A percentile compares a stretch with the other conserved stretches of the same genome.
Evolutionary conservation across 92 coral and sea anemone species (phyloP).

Genomic region (Anthopleura xanthogrammica): DNA sequence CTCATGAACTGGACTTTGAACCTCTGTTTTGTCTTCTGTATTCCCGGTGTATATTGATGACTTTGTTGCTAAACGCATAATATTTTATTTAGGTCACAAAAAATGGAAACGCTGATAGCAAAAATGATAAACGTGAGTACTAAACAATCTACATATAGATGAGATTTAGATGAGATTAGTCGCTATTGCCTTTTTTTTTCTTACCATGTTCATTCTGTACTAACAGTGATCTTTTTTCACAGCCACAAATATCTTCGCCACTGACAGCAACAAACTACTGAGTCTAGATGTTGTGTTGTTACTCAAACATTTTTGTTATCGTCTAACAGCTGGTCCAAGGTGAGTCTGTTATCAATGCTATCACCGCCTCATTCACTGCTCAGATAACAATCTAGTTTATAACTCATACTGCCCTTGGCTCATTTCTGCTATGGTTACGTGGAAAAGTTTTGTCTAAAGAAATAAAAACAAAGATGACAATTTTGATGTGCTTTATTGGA

Average conservation of each 20-base stretch:
- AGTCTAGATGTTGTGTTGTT: constrained; percentile 93
- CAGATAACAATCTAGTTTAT: no score
- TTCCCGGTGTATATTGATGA: neutral
- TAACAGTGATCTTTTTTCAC: neutral
- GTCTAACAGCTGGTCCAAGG: constrained; percentile 95
- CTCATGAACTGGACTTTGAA: neutral
- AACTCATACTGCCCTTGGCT: no score
- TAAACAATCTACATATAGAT: neutral
- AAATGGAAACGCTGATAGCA: constrained; percentile 56
- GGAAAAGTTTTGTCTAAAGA: no score
- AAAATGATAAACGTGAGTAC: constrained; percentile 72
- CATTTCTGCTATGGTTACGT: no score
- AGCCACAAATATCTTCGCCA: constrained; percentile 72
- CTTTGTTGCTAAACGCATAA: neutral
- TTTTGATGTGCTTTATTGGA: no score
- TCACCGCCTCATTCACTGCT: no score
- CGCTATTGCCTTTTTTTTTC: no score
- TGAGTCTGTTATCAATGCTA: constrained; percentile 20
- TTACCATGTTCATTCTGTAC: neutral
- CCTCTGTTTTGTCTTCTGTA: neutral
- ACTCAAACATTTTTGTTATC: constrained; percentile 92
- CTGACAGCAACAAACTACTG: constrained; percentile 79
- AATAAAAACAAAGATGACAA: no score
- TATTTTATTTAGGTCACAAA: constrained; percentile 51
- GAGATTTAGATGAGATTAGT: no score